Base-by-base conservation (phyloP, 2,113 vertebrate species). In the Emydura subglobosa region DNA sequence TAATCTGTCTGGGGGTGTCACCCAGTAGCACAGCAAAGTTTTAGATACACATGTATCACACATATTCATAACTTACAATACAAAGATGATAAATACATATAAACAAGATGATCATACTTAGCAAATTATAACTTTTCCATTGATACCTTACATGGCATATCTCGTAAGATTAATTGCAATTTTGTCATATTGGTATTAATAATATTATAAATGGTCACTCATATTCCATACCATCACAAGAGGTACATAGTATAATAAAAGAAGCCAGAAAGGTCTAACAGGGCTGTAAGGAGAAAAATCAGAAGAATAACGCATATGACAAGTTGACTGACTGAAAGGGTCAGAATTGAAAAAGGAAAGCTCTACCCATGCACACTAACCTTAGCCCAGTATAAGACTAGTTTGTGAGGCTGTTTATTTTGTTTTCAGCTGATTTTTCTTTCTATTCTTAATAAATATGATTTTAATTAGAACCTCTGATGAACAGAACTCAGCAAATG, bases 291-390 rank as follows among this genome's bases (percentile, higher is more conserved):
- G 19, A 29, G 59, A 39, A 86, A 29, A 51, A 29, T 55, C 39
- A 80, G 57, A 88, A 86, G 86, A 93, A 74, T 55, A 7, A 19
- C 9, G 14, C 25, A 31, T 14, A 65, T 65, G 61, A 25, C 3
- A 55, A 50, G 54, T 24, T 72, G 34, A 80, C 10, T 22, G 54
- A 10, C 76, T 86, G n/a, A 31, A 50, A 84, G 24, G 83, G 6
- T 61, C 83, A 34, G 68, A 86, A 89, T 53, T 10, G 29, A 65
- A 50, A 0, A 9, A 1, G 0, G 2, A n/a, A 54, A 5, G 59
- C 29, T 65, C 5, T 65, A 10, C 3, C 31, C 29, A 78, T 79
- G 90, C 44, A 27, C 2, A 1, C 57, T 85, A 79, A 90, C 4
- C 3, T 22, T 85, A 68, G 72, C 3, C 1, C 2, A 0, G 4